Base-by-base conservation (phyloP, 2,797 vertebrate species). In the Jordanella pulchra region DNA sequence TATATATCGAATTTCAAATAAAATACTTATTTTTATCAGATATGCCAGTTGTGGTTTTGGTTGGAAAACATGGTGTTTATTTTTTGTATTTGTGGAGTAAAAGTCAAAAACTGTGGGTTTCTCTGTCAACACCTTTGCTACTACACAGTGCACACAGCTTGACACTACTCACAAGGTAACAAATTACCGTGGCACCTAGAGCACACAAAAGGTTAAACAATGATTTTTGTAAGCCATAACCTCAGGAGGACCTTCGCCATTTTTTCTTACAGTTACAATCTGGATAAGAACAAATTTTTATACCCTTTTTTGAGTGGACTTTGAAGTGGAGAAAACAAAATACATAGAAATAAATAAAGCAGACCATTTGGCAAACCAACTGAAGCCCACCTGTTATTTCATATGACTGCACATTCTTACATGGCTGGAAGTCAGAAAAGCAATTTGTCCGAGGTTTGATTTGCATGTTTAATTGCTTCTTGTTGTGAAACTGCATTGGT, bases 341-440 rank as follows among this genome's bases (percentile, higher is more conserved):
- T 45, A 84, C 79, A 90, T 79, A 67, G 86, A 83, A 80, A 89
- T 83, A 58, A 82, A 87, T 82, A 75, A 61, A 74, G 68, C 73
- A 23, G 13, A 74, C 28, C 50, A 61, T 86, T 88, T 83, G 83
- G 83, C 80, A 73, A 67, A 75, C 47, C 64, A 71, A 84, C 83
- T 79, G 39, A 81, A 87, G 80, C 73, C 74, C 84, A 87, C 76
- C 82, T 89, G 79, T 73, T 90, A 77, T 87, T 91, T 91, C 86
- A 76, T 76, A 74, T 79, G 75, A 76, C 72, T 72, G 73, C 73
- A 77, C 81, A 82, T 81, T 84, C 82, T 77, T 45, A 88, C 50
- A 70, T 79, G 69, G 67, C 76, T 68, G 42, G 53, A 56, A 58
- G 79, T 80, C 65, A 50, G 75, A 61, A 44, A 65, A 84, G 73